Evolutionary conservation across 2,888 invertebrate species (phyloP).

Genomic region (Eurytoma californica): DNA sequence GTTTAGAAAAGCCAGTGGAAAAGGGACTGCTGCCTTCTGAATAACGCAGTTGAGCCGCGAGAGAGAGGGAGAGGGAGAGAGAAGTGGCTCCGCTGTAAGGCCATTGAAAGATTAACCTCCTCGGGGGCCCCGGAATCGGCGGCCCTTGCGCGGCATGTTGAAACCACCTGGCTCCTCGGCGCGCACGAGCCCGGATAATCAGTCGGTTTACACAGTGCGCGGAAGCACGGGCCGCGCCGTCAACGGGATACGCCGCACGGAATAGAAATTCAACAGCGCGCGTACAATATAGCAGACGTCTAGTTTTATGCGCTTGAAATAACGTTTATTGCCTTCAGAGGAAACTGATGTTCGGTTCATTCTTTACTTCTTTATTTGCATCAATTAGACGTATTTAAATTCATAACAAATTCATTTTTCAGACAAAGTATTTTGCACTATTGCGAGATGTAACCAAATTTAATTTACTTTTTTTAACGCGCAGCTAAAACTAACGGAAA

Average conservation of each 20-base stretch:
- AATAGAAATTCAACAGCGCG: neutral
- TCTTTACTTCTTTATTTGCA: neutral
- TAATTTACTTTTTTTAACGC: too few species aligned
- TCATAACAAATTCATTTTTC: too few species aligned
- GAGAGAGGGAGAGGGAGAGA: neutral
- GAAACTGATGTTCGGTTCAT: neutral
- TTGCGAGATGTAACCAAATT: too few species aligned
- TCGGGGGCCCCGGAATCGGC: neutral
- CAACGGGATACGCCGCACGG: neutral
- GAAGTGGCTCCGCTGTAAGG: neutral
- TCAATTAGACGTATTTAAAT: too few species aligned
- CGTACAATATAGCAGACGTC: neutral
- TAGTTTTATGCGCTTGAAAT: neutral
- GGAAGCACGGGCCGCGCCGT: constrained; percentile 3
- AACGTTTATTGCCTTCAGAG: neutral
- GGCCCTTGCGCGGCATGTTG: constrained; percentile 55
- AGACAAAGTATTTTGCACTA: too few species aligned
- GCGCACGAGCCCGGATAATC: constrained; percentile 23
- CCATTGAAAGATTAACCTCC: constrained; percentile 10
- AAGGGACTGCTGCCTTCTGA: neutral
- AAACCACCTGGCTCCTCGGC: constrained; percentile 58
- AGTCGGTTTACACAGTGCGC: constrained; percentile 28
- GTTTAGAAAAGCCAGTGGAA: neutral
- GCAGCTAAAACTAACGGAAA: too few species aligned
- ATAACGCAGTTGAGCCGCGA: neutral